Evolutionary conservation across 2,888 invertebrate species (phyloP).

Genomic region (Resseliella maxima): DNA sequence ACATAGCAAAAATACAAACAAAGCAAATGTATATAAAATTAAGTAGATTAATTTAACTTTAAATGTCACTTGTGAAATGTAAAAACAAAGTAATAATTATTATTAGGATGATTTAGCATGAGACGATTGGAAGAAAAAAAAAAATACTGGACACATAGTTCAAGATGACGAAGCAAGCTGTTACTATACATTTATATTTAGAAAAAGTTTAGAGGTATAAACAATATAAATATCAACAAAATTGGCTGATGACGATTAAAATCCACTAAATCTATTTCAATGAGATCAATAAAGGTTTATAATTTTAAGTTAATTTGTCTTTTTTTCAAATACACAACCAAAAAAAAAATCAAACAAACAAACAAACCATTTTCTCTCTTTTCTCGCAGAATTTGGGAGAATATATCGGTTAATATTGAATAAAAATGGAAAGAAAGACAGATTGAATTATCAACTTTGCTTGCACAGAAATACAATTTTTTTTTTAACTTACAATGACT

Average conservation of each 20-base stretch:
- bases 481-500: not conserved
- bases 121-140: not conserved
- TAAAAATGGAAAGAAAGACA: not conserved
- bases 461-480: not conserved
- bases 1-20: not conserved
- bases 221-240: conserved; percentile 21
- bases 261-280: conserved; percentile 1
- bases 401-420: not conserved
- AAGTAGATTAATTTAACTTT: conserved; percentile 45
- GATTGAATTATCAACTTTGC: not conserved
- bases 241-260: conserved; percentile 37
- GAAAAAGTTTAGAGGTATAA: not conserved
- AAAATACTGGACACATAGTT: not conserved
- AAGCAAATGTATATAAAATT: conserved; percentile 48
- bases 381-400: not conserved
- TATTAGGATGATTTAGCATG: not conserved
- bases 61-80: conserved; percentile 53
- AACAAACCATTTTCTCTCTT: not conserved
- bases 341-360: not conserved
- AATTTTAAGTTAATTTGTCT: conserved; percentile 14
- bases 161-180: not conserved
- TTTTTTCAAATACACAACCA: conserved; percentile 11
- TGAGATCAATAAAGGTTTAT: conserved; percentile 40
- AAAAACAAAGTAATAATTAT: not conserved
- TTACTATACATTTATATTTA: conserved; percentile 4